Base-by-base conservation (phyloP, 2,113 vertebrate genomes). In the Meles meles region DNA sequence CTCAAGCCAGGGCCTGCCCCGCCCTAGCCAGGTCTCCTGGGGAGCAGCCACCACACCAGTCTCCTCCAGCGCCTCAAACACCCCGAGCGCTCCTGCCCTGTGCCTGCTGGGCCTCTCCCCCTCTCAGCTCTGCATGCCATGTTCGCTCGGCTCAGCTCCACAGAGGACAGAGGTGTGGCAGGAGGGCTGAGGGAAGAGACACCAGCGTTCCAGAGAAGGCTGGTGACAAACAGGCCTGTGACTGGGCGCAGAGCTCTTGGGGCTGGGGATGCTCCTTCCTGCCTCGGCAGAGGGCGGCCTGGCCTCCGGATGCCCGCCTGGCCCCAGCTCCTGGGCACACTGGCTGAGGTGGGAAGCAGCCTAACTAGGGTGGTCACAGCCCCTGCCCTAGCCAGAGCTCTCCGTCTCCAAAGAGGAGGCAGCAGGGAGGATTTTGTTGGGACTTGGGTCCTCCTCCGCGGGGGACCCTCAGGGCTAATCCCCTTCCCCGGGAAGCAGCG, bases 251-350 rank as follows among this genome's bases (percentile, higher is more conserved):
- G 23, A 6, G 12, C 57, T 52, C 31, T 27, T 2, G 20, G 72
- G 34, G 5, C 3, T 0, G 47, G 49, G 10, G n/a, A 8, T 18
- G 85, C 31, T 87, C 25, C 2, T 31, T 34, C 20, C 42, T 27
- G 13, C 2, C 6, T 15, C 10, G 0, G 14, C 4, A 5, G 31
- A 15, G 18, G 27, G 47, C n/a, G 1, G 3, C 11, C 11, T 18
- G 27, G 83, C 57, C 63, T 65, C 27, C 9, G 10, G 34, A 44
- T 37, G 25, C 57, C 39, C 20, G 14, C 3, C 57, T 39, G 0
- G 13, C 52, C 31, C n/a, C 52, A 20, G 29, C 76, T 63, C 49
- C 88, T 27, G 34, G 61, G 47, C 37, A 39, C 8, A 57, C 42
- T 3, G 37, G 79, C 72, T 31, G 34, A 31, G 37, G 6, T 5